Evolutionary conservation across 2,797 vertebrate species (phyloP), one percentile per base, ranked within the genome.

Genomic region (Eulemur albifrons): DNA sequence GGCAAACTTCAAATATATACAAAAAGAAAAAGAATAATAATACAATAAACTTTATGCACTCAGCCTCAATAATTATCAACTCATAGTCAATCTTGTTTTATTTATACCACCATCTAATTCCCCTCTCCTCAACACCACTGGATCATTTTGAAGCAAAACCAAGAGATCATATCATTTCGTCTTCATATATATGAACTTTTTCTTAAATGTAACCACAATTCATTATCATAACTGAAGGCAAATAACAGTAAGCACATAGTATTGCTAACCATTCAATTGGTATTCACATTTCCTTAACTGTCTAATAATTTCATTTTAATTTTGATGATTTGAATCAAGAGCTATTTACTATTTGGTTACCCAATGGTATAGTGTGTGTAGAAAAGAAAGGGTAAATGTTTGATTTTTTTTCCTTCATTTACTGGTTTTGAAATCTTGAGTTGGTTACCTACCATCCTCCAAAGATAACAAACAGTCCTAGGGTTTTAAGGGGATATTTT

Each of bases 131-230:
- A 11, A 89, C 0, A 30, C 5, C 65, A 65, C 20, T 75, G 57
- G 30, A 70, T 86, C 65, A 88, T 82, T 84, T 76, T 4, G 23
- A 85, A 93, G 59, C 57, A 90, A 95, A 96, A 75, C 27, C 69
- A 94, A 93, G 38, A 52, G 9, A 73, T 50, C 30, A 12, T 15
- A 59, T 61, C 35, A 43, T 50, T 82, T 67, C 73, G 23, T 77
- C 11, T 25, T 77, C 48, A 18, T 30, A 73, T 45, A 72, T 69
- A 43, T 75, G 20, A 73, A 45, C 8, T 54, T 61, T 82, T 30
- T 35, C n/a, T 82, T 54, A 50, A 93, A 69, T 11, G 4, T 40
- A 54, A 52, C 17, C 20, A 76, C 5, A 52, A 73, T 87, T 83
- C 6, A 48, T 84, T 92, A 40, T 57, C n/a, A 48, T 48, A 52